phyloP scores from a whole-genome alignment of 2,888 invertebrate species.

The Octodonta nipae region DNA sequence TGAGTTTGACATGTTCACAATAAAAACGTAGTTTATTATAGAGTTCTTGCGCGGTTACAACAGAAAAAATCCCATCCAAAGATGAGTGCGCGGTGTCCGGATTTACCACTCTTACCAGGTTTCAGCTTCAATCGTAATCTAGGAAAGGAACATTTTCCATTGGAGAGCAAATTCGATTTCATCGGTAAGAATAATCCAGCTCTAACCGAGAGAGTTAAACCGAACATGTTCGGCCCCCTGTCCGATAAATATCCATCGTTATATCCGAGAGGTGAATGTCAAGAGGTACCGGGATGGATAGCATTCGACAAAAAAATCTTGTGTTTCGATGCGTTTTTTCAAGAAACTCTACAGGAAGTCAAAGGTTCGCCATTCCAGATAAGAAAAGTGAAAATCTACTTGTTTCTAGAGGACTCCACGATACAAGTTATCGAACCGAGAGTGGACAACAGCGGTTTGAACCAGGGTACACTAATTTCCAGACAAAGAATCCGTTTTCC shows the following conservation, averaged over 20 bases:
- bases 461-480: slow-evolving; percentile 70
- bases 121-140: slow-evolving; percentile 51
- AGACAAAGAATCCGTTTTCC: slow-evolving; percentile 72
- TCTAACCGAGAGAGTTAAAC: slow-evolving; percentile 47
- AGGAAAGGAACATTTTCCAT: slow-evolving; percentile 48
- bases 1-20: too few species aligned
- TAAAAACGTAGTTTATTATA: too few species aligned
- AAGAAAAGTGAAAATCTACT: slow-evolving; percentile 70
- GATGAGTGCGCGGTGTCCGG: slow-evolving; percentile 42
- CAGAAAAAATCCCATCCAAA: too few species aligned
- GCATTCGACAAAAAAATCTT: slow-evolving; percentile 76
- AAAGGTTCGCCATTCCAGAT: slow-evolving; percentile 52
- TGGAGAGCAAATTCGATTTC: slow-evolving; percentile 41
- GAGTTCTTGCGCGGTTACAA: too few species aligned
- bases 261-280: slow-evolving; percentile 61
- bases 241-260: slow-evolving; percentile 51
- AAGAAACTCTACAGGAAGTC: slow-evolving; percentile 68
- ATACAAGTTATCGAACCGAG: slow-evolving; percentile 75
- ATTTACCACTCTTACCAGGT: slow-evolving; percentile 62
- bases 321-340: slow-evolving; percentile 64
- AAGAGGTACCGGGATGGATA: slow-evolving; percentile 71
- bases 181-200: slow-evolving; percentile 44
- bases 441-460: slow-evolving; percentile 69
- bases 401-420: slow-evolving; percentile 83
- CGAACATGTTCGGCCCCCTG: slow-evolving; percentile 45